Conservation (phyloP, 1,140 invertebrate genomes). For the Belonocnema kinseyi region DNA sequence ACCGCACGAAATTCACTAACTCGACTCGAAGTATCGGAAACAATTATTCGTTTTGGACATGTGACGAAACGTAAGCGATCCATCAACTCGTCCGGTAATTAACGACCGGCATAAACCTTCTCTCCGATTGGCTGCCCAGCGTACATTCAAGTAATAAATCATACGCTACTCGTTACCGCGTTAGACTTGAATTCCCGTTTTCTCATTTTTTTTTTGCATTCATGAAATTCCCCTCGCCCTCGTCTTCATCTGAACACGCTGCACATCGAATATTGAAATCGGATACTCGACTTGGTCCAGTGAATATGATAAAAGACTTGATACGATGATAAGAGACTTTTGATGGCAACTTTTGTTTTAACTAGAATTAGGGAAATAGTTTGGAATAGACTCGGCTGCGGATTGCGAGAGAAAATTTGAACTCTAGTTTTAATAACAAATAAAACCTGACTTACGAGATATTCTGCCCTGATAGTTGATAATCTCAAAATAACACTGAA, state of each 20-base stretch:
- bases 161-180: conserved; percentile 4
- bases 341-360: too few species aligned
- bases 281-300: neutral
- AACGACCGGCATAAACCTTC: conserved; percentile 4
- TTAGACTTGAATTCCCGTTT: conserved; percentile 7
- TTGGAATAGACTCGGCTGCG: too few species aligned
- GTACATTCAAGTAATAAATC: conserved; percentile 7
- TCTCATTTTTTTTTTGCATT: neutral
- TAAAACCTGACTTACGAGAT: too few species aligned
- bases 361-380: too few species aligned
- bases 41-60: conserved; percentile 28
- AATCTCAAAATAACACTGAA: too few species aligned
- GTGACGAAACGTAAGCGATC: conserved; percentile 19
- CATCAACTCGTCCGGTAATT: conserved; percentile 15
- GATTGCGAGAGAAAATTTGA: too few species aligned
- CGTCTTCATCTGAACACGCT: too few species aligned
- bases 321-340: too few species aligned
- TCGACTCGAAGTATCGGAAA: conserved; percentile 15
- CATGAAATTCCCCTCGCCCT: neutral
- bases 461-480: too few species aligned
- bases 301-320: neutral
- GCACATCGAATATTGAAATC: neutral
- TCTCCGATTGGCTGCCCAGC: neutral
- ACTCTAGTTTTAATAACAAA: too few species aligned
- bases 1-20: neutral